Conservation (phyloP, 2,113 vertebrate species). For the Odontophorus gujanensis region DNA sequence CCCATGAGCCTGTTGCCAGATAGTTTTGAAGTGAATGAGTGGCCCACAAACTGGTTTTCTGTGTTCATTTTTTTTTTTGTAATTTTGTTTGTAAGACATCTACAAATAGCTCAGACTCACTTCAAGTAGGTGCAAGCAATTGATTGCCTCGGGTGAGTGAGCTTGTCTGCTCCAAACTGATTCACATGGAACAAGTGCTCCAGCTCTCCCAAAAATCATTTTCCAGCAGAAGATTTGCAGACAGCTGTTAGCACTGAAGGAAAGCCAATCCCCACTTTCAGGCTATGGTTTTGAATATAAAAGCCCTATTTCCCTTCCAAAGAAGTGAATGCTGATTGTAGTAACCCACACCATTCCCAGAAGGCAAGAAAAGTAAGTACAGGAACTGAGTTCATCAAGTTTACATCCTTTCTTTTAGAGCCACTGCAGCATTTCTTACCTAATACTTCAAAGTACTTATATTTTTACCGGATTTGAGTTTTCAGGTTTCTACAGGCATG, state of each 20-base stretch:
- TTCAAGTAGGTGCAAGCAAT: neutral
- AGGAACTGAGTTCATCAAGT: neutral
- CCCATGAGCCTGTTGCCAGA: neutral
- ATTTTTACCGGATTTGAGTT: slow-evolving; percentile 80
- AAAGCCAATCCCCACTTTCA: neutral
- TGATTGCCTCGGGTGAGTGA: neutral
- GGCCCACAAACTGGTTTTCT: neutral
- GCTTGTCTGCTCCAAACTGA: neutral
- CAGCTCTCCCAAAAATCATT: neutral
- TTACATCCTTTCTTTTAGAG: neutral
- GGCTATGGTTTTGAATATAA: neutral
- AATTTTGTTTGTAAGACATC: neutral
- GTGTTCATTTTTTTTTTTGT: neutral
- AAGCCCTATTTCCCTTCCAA: neutral
- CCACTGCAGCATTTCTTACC: slow-evolving; percentile 62
- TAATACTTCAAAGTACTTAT: slow-evolving; percentile 81
- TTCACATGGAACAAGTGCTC: neutral
- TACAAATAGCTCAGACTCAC: neutral
- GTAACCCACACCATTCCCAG: neutral
- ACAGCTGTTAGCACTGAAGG: neutral
- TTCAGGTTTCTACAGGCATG: slow-evolving; percentile 81
- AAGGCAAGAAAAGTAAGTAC: neutral
- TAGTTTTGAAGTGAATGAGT: neutral
- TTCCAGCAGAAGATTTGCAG: neutral
- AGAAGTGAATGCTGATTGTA: neutral